Conservation (phyloP, 2,113 vertebrate species). For the Pantherophis guttatus region DNA sequence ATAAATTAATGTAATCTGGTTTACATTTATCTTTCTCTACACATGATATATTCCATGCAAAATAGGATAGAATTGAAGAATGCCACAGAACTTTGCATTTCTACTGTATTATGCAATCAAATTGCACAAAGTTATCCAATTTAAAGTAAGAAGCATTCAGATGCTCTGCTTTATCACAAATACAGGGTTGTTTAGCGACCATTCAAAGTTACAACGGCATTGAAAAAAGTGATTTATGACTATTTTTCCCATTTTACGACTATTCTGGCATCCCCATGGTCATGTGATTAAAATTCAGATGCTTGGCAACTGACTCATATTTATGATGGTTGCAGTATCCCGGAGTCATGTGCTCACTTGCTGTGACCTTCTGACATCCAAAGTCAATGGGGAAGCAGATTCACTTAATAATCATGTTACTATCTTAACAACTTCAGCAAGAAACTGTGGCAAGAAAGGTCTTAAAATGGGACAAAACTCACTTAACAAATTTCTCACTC, state of each 20-base stretch:
- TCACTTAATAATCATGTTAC: neutral
- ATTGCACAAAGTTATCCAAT: neutral
- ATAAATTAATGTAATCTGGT: neutral
- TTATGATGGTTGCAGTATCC: neutral
- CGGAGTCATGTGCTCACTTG: neutral
- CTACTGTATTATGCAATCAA: neutral
- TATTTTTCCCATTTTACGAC: neutral
- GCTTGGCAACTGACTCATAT: neutral
- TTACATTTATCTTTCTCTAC: neutral
- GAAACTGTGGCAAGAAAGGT: neutral
- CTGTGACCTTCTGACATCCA: neutral
- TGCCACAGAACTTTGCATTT: neutral
- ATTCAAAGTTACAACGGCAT: neutral
- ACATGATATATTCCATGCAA: neutral
- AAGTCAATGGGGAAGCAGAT: neutral
- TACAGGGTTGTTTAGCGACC: neutral
- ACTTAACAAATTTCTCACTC: neutral
- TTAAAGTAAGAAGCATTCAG: neutral
- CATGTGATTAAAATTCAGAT: neutral
- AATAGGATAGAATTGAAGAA: neutral
- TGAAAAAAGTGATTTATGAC: neutral
- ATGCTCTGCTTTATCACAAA: neutral
- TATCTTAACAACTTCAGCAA: neutral
- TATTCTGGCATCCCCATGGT: neutral
- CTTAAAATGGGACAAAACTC: neutral